phyloP scores from a whole-genome alignment of 2,113 vertebrate genomes.

The Naja naja region DNA sequence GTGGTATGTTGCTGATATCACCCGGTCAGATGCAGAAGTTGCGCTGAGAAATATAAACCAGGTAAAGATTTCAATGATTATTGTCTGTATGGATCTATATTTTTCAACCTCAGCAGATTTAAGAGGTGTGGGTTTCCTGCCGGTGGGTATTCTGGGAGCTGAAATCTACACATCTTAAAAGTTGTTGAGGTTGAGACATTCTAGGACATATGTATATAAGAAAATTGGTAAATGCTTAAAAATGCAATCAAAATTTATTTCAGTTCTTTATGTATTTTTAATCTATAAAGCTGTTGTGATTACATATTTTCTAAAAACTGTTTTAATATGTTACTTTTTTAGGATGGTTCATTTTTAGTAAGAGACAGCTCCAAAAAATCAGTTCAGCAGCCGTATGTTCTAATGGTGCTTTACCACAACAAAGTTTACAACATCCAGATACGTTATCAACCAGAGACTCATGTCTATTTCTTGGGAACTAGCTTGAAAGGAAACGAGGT shows the following conservation, averaged over 20 bases:
- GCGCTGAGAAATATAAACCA: constrained; percentile 80
- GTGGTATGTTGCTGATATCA: constrained; percentile 86
- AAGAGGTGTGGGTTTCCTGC: background rate
- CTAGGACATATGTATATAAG: background rate
- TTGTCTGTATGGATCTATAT: background rate
- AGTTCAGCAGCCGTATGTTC: constrained; percentile 82
- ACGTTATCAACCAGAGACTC: constrained; percentile 73
- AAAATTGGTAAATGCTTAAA: background rate
- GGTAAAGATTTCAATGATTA: constrained; percentile 66
- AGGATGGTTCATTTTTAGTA: constrained; percentile 94
- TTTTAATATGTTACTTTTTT: constrained; percentile 35
- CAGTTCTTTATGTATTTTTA: background rate
- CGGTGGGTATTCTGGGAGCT: background rate
- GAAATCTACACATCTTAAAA: background rate
- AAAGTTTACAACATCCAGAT: constrained; percentile 98
- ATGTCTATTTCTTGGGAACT: constrained; percentile 84
- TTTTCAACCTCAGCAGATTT: background rate
- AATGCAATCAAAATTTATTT: background rate
- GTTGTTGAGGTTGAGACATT: background rate
- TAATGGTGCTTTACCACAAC: constrained; percentile 91
- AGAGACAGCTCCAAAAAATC: constrained; percentile 88
- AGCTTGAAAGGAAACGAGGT: constrained; percentile 90
- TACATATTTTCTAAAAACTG: constrained; percentile 1
- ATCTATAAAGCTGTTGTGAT: background rate
- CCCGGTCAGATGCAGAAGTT: constrained; percentile 82